phyloP scores from a whole-genome alignment of 1,140 invertebrate genomes.

The Antheraea mylitta region DNA sequence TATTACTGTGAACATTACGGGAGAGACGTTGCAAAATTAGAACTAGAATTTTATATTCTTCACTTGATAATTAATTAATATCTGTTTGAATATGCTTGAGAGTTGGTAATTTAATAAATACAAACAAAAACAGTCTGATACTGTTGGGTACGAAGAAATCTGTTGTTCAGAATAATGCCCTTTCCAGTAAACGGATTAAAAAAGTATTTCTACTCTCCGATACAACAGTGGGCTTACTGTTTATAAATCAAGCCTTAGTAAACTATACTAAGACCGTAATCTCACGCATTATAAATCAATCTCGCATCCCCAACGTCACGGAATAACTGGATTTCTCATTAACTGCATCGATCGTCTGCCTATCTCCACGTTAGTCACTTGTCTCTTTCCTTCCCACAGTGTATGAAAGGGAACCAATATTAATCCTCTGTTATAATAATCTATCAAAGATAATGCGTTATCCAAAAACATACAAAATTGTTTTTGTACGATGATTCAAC shows the following conservation, averaged over 20 bases:
- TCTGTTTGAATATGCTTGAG: no score
- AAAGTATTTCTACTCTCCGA: neutral
- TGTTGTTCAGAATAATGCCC: neutral
- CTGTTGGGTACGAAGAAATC: no score
- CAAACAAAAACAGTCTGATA: no score
- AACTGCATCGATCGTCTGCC: neutral
- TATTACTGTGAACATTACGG: no score
- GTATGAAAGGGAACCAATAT: neutral
- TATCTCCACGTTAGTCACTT: neutral
- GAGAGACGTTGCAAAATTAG: no score
- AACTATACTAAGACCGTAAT: neutral
- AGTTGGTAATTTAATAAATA: no score
- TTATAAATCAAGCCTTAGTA: slow-evolving; percentile 2
- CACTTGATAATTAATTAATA: no score
- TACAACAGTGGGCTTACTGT: neutral
- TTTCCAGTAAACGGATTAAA: neutral
- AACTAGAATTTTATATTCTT: no score
- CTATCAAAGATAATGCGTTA: neutral
- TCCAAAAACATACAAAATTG: neutral
- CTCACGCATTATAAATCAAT: neutral
- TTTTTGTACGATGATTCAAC: slow-evolving; percentile 6
- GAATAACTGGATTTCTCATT: slow-evolving; percentile 1
- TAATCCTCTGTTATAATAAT: neutral
- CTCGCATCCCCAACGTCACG: neutral
- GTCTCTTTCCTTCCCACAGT: neutral